Conservation (phyloP, 2,113 vertebrate genomes). For the Podilymbus podiceps region DNA sequence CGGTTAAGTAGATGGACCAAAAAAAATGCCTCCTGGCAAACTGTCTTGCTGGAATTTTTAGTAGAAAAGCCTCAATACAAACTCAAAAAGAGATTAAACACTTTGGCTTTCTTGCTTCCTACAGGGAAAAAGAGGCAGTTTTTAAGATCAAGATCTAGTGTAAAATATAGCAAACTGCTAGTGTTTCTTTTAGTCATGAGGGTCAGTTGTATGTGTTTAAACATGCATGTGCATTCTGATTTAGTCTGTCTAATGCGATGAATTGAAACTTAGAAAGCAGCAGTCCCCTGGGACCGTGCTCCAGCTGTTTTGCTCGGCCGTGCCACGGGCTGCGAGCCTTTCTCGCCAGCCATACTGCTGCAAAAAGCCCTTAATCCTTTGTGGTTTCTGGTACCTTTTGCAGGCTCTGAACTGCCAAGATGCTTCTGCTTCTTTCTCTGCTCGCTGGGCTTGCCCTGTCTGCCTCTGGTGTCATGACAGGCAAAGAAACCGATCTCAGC, state of each 20-base stretch:
- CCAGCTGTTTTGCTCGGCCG: background rate
- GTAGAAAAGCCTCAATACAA: background rate
- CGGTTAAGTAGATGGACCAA: background rate
- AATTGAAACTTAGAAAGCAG: background rate
- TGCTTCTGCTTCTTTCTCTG: slow-evolving; percentile 60
- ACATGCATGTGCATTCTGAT: background rate
- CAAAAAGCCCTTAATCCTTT: background rate
- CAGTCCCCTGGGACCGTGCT: accelerated
- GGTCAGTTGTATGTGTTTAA: background rate
- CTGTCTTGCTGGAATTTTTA: background rate
- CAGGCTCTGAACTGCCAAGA: background rate
- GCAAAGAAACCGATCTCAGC: background rate
- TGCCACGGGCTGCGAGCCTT: background rate
- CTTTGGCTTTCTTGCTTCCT: background rate
- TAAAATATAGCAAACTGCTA: background rate
- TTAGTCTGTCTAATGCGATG: no score
- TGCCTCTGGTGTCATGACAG: background rate
- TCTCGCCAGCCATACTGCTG: background rate
- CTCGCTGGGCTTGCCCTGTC: slow-evolving; percentile 5
- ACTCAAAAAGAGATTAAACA: background rate
- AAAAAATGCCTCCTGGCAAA: background rate
- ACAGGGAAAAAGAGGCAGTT: background rate
- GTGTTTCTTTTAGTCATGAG: background rate
- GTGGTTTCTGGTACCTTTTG: background rate
- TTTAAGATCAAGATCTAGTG: background rate